Percentiles rank a stretch among this genome's conserved stretches.
Evolutionary conservation across 35 echinoderm and acorn worm species (phyloP).

Genomic region (Holothuria glaberrima): DNA sequence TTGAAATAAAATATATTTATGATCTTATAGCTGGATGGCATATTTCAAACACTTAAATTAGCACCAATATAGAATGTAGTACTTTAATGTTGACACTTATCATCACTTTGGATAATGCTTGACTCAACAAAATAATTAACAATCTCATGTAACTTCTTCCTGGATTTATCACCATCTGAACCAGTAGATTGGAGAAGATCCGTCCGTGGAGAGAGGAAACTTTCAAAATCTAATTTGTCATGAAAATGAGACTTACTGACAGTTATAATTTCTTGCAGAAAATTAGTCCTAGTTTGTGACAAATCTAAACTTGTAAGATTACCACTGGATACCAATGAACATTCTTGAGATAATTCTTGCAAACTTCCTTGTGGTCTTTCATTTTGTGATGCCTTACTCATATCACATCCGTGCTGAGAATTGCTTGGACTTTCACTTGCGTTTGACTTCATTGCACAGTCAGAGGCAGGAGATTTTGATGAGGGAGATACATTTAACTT

Average conservation of each 20-base stretch:
- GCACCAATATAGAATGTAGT: too few species aligned
- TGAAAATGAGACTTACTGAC: not conserved
- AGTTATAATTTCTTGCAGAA: not conserved
- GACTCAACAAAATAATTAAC: too few species aligned
- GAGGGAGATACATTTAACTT: not conserved
- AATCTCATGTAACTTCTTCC: too few species aligned
- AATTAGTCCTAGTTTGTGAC: not conserved
- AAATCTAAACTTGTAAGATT: not conserved
- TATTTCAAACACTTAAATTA: too few species aligned
- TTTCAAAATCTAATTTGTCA: not conserved
- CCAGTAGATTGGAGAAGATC: not conserved
- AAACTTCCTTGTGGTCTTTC: too few species aligned
- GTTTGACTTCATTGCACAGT: not conserved
- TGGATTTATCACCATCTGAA: too few species aligned
- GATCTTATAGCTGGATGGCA: too few species aligned
- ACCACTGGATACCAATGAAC: not conserved
- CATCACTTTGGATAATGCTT: too few species aligned
- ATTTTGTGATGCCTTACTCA: not conserved
- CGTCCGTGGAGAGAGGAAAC: constrained; percentile 8
- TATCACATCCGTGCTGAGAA: not conserved
- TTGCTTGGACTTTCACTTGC: not conserved
- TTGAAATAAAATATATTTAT: too few species aligned
- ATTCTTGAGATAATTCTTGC: not conserved
- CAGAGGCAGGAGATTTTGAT: not conserved
- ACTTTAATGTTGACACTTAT: too few species aligned